Evolutionary conservation across 2,888 invertebrate genomes (phyloP), one percentile per base, ranked within the genome.

Genomic region (Leistus spinibarbis): DNA sequence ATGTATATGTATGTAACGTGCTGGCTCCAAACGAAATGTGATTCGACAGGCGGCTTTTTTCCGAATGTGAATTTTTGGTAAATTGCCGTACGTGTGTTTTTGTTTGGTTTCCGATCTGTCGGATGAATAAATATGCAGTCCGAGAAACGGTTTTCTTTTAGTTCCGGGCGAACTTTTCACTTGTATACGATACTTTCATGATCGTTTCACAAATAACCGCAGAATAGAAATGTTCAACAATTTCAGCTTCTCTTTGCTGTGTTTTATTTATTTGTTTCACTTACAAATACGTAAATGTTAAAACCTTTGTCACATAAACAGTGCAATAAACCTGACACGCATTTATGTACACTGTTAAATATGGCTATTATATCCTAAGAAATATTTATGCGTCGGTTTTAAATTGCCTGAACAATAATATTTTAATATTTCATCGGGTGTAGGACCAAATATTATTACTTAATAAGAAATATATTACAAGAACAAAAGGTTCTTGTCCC

Each of bases 91-190:
- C 64, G 70, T 70, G 70, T 70, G 62, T 69, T 69, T 56, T 63
- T 54, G 54, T 56, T 63, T 54, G 54, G 69, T 69, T 69, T 53
- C 60, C 70, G 63, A 70, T 63, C 70, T 63, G 54, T 70, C 54
- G 63, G 70, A 7, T 56, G 70, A 70, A 70, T 70, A 70, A 70
- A 70, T 70, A 70, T 70, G 70, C 63, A 70, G 70, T 70, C 70
- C 53, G 63, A 63, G 10, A 2, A 40, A n/a, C 57, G 69, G 63
- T 70, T 70, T 70, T 70, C 63, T 63, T 70, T 40, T 40, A 40
- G 64, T 63, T 23, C 23, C 53, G 20, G 62, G 70, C 27, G 54
- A 70, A 70, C 63, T 70, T 70, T 70, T 70, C 60, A 13, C 23
- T 27, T 16, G 54, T 22, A 54, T 70, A 63, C 63, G 10, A n/a